These are phyloP conservation scores for Pseudochaenichthys georgianus DNA, from an alignment of 2,797 vertebrate genomes.

Conservation along the genomic window DNA sequence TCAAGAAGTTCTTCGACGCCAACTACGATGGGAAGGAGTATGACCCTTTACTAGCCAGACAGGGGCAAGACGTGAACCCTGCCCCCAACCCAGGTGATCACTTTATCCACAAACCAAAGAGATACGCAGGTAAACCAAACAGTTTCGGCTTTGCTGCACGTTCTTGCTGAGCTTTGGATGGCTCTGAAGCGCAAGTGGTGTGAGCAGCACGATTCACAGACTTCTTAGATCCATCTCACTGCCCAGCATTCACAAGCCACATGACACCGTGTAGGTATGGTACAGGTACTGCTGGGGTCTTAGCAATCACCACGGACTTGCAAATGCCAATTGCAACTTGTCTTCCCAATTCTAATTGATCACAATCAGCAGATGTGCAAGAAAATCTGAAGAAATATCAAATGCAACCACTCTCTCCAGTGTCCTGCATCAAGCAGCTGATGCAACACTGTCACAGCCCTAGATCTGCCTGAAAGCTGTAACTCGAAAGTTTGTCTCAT, in stretches of 20 bases:
- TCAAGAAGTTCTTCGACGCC: slow-evolving; percentile 99
- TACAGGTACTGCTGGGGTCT: slow-evolving; percentile 42
- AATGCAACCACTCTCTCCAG: slow-evolving; percentile 17
- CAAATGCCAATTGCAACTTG: slow-evolving; percentile 18
- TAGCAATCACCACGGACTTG: slow-evolving; percentile 23
- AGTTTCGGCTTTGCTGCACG: slow-evolving; percentile 80
- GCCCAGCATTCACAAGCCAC: slow-evolving; percentile 57
- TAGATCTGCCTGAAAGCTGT: slow-evolving; percentile 31
- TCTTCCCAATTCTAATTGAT: slow-evolving; percentile 30
- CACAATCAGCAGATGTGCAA: neutral
- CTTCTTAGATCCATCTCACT: slow-evolving; percentile 67
- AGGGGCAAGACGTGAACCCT: slow-evolving; percentile 94
- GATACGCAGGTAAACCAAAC: slow-evolving; percentile 92
- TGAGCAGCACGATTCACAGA: slow-evolving; percentile 76
- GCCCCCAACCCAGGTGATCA: slow-evolving; percentile 98
- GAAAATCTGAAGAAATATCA: slow-evolving; percentile 19
- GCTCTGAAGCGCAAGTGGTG: slow-evolving; percentile 76
- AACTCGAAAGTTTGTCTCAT: slow-evolving; percentile 21
- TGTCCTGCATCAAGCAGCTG: slow-evolving; percentile 41
- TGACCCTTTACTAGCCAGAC: slow-evolving; percentile 93
- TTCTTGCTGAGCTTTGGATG: slow-evolving; percentile 84
- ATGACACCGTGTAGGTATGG: slow-evolving; percentile 43
- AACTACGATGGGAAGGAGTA: slow-evolving; percentile 99
- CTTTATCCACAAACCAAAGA: slow-evolving; percentile 98
- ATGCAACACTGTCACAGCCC: slow-evolving; percentile 49